These are phyloP conservation scores for Procambarus clarkii DNA, from an alignment of 1,140 invertebrate genomes.

Conservation along the genomic window DNA sequence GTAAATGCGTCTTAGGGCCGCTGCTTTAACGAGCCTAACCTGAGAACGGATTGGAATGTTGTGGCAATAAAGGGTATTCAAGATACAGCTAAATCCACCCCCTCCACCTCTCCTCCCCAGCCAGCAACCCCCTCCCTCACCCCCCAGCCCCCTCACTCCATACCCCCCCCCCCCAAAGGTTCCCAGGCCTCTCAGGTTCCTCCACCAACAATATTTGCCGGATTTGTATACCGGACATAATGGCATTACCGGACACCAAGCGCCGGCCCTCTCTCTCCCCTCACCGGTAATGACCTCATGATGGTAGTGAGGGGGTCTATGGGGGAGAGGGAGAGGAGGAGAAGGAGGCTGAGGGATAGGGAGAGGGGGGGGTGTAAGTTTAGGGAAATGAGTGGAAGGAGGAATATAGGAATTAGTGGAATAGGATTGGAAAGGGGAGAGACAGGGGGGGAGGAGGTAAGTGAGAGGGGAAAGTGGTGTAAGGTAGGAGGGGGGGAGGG, in stretches of 20 bases:
- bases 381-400: too few relatives aligned
- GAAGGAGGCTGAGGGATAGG: too few relatives aligned
- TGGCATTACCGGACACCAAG: not conserved
- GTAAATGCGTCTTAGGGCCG: too few relatives aligned
- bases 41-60: too few relatives aligned
- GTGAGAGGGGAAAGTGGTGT: not conserved
- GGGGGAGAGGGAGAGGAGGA: not conserved
- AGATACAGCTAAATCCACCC: not conserved
- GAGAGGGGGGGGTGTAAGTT: not conserved
- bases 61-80: too few relatives aligned
- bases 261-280: not conserved
- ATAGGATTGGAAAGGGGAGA: not conserved
- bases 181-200: conserved; percentile 20
- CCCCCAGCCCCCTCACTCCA: not conserved
- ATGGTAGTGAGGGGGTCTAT: not conserved
- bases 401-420: not conserved
- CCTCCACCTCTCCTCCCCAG: not conserved
- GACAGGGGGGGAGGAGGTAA: not conserved
- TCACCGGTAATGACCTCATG: not conserved
- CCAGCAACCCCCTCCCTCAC: not conserved
- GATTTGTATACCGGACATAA: conserved; percentile 34
- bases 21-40: too few relatives aligned
- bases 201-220: conserved; percentile 26
- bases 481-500: not conserved
- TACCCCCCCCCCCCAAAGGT: not conserved